Evolutionary conservation across 2,113 vertebrate species (phyloP).

Genomic region (Gymnogyps californianus): DNA sequence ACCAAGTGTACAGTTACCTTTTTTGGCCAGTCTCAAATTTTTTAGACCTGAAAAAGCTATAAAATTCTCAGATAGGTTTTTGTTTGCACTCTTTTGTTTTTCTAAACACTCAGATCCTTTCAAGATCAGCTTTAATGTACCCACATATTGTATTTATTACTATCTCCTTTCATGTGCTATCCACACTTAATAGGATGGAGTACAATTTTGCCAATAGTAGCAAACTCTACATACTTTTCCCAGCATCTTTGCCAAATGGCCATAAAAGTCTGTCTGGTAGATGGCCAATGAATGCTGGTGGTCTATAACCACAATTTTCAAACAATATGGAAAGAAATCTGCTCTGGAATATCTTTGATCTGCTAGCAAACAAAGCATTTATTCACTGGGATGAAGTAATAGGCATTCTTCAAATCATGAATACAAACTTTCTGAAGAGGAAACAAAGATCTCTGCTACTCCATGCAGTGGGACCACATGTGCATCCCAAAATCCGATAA

Average conservation of each 20-base stretch:
- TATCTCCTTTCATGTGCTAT: neutral
- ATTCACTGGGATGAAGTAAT: neutral
- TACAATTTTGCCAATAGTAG: neutral
- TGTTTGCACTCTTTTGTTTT: neutral
- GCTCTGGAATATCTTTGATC: neutral
- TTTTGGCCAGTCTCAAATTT: neutral
- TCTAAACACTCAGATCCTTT: neutral
- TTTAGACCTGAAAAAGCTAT: neutral
- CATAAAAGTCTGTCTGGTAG: neutral
- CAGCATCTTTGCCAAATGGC: neutral
- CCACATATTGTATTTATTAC: neutral
- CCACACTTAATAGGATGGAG: neutral
- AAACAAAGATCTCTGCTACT: neutral
- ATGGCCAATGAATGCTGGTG: neutral
- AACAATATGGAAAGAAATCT: neutral
- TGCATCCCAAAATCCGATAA: neutral
- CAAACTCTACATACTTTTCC: neutral
- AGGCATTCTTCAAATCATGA: neutral
- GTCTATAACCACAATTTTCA: neutral
- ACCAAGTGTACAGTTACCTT: neutral
- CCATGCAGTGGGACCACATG: neutral
- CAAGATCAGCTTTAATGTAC: neutral
- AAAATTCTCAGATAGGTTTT: neutral
- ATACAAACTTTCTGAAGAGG: neutral
- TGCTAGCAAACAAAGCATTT: neutral